Evolutionary conservation across 2,888 invertebrate species (phyloP), one percentile per base, ranked within the genome.

Genomic region (Alsophila aescularia): DNA sequence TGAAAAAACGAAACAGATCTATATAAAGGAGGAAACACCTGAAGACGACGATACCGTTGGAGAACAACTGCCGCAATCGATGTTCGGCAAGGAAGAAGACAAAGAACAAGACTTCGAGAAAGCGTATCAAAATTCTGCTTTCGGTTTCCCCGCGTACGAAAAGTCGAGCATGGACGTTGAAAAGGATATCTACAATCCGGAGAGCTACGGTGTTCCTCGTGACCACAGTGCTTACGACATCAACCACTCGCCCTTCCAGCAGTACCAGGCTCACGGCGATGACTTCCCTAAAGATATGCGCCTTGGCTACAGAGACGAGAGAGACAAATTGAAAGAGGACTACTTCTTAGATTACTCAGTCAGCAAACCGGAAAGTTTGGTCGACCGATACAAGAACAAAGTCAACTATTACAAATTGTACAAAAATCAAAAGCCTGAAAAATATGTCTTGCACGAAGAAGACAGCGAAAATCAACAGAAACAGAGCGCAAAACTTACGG

Each of bases 31-130:
- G 34, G 86, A 88, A 69, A 69, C 80, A 7, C 83, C 86, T 0
- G 81, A 85, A 29, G 83, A 82, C 58, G 75, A 74, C 51, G 79
- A 83, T 21, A 73, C 76, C 42, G 72, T 79, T 13, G 72, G 73
- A 47, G 85, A 86, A 63, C 78, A 87, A 60, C 70, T 81, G 50
- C 73, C 75, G 43, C 80, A 78, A 21, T 78, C 83, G 68, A 77
- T 80, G 57, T 68, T 81, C 0, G 77, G 79, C 16, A 75, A 79
- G n/a, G 85, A 87, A 55, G 83, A 85, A 62, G 86, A 90, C 45
- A 85, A 76, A 36, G 92, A 92, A 66, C 83, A 92, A 67, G 84
- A 89, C 58, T 92, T 92, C 62, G 90, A 92, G 62, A 85, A 85
- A 42, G 85, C 84, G 2, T 92, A 92, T 49, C 83, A 88, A 68